Conservation (phyloP, 2,797 vertebrate species). For the Lagocephalus sceleratus region DNA sequence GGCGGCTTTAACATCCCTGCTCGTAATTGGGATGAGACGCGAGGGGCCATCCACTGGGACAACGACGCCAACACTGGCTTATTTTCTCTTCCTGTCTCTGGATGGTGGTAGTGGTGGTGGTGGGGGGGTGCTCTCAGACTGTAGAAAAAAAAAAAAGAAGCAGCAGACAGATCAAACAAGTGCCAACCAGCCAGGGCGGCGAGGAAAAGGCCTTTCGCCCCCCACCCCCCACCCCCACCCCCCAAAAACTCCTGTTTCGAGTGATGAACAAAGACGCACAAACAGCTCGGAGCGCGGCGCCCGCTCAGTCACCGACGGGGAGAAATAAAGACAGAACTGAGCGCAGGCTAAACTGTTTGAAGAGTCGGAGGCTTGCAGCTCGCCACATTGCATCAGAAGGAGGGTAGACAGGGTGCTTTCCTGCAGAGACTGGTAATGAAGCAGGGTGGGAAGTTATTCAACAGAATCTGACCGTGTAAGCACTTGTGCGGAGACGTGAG, state of each 20-base stretch:
- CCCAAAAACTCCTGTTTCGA: constrained; percentile 49
- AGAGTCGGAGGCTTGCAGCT: constrained; percentile 62
- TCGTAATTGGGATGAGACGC: constrained; percentile 70
- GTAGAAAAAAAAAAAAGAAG: constrained; percentile 22
- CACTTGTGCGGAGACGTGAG: constrained; percentile 77
- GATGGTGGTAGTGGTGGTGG: too few species aligned
- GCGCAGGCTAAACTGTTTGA: constrained; percentile 57
- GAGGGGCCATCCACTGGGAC: constrained; percentile 62
- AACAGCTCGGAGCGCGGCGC: constrained; percentile 52
- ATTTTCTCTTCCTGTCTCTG: constrained; percentile 30
- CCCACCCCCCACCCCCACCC: too few species aligned
- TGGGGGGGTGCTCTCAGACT: constrained; percentile 29
- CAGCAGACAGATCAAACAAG: constrained; percentile 57
- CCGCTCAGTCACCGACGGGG: constrained; percentile 60
- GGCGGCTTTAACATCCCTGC: constrained; percentile 68
- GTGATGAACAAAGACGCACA: constrained; percentile 62
- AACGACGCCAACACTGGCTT: constrained; percentile 59
- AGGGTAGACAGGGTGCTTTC: constrained; percentile 63
- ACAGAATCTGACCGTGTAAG: constrained; percentile 79
- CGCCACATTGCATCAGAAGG: constrained; percentile 72
- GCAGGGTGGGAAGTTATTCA: constrained; percentile 71
- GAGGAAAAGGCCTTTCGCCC: constrained; percentile 50
- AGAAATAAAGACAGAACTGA: constrained; percentile 57
- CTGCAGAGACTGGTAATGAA: constrained; percentile 68
- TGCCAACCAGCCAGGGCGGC: constrained; percentile 52